These are phyloP conservation scores for Euschistus heros DNA, from an alignment of 1,140 invertebrate species.

Conservation along the genomic window DNA sequence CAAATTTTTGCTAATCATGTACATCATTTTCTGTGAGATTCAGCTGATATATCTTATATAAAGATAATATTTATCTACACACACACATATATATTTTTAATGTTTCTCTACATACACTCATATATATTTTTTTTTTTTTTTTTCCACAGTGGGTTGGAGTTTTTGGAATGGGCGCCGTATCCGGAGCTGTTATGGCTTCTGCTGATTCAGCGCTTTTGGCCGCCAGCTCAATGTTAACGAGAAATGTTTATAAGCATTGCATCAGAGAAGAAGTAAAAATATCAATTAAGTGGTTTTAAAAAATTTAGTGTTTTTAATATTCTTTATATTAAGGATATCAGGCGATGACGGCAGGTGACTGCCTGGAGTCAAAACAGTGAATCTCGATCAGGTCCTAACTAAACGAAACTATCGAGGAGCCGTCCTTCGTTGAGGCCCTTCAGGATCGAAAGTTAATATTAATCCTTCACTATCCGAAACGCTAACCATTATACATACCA, in stretches of 20 bases:
- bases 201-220: constrained; percentile 67
- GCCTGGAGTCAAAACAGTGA: background rate
- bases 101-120: background rate
- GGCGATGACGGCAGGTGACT: too few species aligned
- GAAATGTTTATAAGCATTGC: constrained; percentile 65
- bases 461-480: background rate
- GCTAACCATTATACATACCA: too few species aligned
- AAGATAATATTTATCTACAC: too few species aligned
- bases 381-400: background rate
- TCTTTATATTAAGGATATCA: background rate
- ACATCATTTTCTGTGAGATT: too few species aligned
- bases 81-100: too few species aligned
- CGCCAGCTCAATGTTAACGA: constrained; percentile 69
- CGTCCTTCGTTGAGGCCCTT: background rate
- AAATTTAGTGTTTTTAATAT: background rate
- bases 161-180: constrained; percentile 65
- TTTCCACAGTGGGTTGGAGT: constrained; percentile 43
- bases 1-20: too few species aligned
- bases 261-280: constrained; percentile 53
- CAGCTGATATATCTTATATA: too few species aligned
- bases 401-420: constrained; percentile 1
- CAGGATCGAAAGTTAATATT: background rate
- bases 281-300: background rate
- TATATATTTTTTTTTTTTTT: constrained; percentile 8
- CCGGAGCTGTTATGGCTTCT: constrained; percentile 72